Percentiles rank a stretch among this genome's conserved stretches.
These are phyloP conservation scores for Lepidocolaptes lacrymiger DNA, from an alignment of 2,797 vertebrate genomes.

Conservation along the genomic window DNA sequence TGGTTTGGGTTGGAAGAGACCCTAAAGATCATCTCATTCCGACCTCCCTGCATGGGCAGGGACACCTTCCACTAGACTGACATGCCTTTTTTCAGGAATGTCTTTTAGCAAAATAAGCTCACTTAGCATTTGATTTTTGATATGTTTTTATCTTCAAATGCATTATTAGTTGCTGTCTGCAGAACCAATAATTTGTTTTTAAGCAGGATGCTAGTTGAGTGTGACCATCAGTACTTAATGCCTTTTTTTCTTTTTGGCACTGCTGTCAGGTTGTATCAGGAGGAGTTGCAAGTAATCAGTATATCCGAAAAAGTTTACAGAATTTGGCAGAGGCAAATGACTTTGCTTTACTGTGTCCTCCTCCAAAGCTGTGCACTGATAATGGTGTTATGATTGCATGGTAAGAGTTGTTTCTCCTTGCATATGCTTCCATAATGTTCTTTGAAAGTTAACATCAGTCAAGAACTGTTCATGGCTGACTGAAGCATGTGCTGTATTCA, in stretches of 20 bases:
- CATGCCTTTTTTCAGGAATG: neutral
- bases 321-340: conserved; percentile 80
- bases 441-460: neutral
- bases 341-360: conserved; percentile 86
- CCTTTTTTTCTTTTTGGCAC: neutral
- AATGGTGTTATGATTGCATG: conserved; percentile 97
- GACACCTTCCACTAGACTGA: neutral
- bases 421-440: neutral
- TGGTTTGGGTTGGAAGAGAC: neutral
- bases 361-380: conserved; percentile 90
- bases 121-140: neutral
- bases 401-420: conserved; percentile 66
- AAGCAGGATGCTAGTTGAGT: neutral
- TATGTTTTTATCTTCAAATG: neutral
- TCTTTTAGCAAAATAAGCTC: neutral
- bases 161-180: neutral
- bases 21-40: neutral
- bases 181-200: neutral
- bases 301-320: conserved; percentile 83
- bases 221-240: neutral
- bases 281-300: conserved; percentile 93
- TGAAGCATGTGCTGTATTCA: fast-evolving
- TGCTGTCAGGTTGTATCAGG: conserved; percentile 88
- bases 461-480: neutral
- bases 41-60: neutral